Percentiles rank a stretch among this genome's conserved stretches.
Conservation (phyloP, 37 sponge, comb jelly and placozoan species). For the Chondrosia reniformis region DNA sequence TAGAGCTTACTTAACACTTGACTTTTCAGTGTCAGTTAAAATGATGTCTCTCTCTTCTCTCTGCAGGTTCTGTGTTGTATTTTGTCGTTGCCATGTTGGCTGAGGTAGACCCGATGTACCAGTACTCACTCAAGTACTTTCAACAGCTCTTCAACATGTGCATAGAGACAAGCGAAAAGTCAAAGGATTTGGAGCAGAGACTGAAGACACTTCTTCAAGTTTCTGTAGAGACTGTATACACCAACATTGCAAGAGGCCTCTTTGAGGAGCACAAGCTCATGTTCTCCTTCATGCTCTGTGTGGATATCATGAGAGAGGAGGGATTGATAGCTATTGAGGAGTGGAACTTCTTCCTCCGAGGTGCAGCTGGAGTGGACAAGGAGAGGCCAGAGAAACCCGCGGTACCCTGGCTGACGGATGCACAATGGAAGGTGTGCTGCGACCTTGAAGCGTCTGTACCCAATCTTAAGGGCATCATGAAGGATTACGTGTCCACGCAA, state of each 20-base stretch:
- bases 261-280: slow-evolving; percentile 98
- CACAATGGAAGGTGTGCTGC: slow-evolving; percentile 77
- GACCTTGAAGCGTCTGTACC: slow-evolving; percentile 80
- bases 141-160: slow-evolving; percentile 81
- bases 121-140: slow-evolving; percentile 99
- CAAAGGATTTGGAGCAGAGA: slow-evolving; percentile 67
- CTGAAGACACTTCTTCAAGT: slow-evolving; percentile 74
- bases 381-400: slow-evolving; percentile 89
- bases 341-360: slow-evolving; percentile 98
- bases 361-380: slow-evolving; percentile 88
- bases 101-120: slow-evolving; percentile 99
- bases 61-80: slow-evolving; percentile 88
- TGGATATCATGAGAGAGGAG: slow-evolving; percentile 88
- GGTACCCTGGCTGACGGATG: slow-evolving; percentile 72
- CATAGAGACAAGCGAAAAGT: slow-evolving; percentile 90
- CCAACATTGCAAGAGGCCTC: slow-evolving; percentile 92
- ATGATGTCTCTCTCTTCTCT: background rate
- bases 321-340: slow-evolving; percentile 72
- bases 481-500: slow-evolving; percentile 71
- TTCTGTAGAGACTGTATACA: slow-evolving; percentile 80
- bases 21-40: too few species aligned
- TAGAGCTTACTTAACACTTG: too few species aligned
- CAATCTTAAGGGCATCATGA: slow-evolving; percentile 66
- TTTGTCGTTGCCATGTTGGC: slow-evolving; percentile 94
- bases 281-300: slow-evolving; percentile 97